phyloP scores from a whole-genome alignment of 2,113 vertebrate genomes.

The Chlorodrepanis virens region DNA sequence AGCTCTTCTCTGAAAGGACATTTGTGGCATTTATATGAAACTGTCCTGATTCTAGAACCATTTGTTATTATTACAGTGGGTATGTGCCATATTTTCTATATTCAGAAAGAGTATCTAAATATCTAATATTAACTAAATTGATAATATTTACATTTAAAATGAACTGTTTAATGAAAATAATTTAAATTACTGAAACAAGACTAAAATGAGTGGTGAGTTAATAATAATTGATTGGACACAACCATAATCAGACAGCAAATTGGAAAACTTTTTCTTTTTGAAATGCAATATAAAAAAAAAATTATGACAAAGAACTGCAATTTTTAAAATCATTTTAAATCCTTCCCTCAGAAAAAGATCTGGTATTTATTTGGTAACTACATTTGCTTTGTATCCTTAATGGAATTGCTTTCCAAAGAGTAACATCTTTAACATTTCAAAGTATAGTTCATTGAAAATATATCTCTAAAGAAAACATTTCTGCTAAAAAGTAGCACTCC shows the following conservation, averaged over 20 bases:
- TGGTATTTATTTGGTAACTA: neutral
- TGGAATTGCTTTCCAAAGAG: neutral
- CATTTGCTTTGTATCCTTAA: neutral
- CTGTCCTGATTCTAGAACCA: neutral
- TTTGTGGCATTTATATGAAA: neutral
- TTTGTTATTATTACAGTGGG: neutral
- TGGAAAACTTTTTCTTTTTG: neutral
- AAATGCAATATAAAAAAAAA: neutral
- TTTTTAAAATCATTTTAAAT: neutral
- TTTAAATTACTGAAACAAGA: neutral
- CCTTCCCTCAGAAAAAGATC: neutral
- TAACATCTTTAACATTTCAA: neutral
- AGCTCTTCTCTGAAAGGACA: neutral
- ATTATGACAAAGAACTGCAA: neutral
- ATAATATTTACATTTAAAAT: constrained; percentile 36
- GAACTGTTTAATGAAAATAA: neutral
- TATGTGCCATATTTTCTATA: neutral
- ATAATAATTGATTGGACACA: neutral
- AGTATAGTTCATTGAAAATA: neutral
- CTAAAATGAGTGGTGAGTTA: neutral
- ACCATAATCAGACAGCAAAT: neutral
- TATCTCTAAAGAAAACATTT: neutral
- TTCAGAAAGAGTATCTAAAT: neutral
- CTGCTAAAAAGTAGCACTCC: neutral
- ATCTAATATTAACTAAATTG: constrained; percentile 14